A percentile compares a stretch with the other conserved stretches of the same genome.
Evolutionary conservation across 2,888 invertebrate genomes (phyloP).

Genomic region (Coelogynopora nodosa): DNA sequence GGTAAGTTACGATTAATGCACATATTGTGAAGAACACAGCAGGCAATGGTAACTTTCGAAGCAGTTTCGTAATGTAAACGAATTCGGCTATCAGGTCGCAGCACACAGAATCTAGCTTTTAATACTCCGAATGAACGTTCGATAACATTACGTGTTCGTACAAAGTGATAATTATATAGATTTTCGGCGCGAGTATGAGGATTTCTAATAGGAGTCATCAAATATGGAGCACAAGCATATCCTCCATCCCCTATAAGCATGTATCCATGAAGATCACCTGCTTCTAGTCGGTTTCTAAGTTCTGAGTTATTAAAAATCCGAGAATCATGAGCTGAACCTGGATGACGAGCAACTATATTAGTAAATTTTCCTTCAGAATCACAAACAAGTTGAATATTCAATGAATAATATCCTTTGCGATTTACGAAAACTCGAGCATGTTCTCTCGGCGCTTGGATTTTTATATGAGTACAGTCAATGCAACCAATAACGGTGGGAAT

Average conservation of each 20-base stretch:
- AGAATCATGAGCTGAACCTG: conserved; percentile 15
- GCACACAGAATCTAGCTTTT: background rate
- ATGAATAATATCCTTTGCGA: conserved; percentile 5
- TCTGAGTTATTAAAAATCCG: background rate
- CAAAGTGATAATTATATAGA: background rate
- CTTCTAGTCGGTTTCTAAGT: background rate
- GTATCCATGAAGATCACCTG: background rate
- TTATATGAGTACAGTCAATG: background rate
- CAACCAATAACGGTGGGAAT: background rate
- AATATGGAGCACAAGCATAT: background rate
- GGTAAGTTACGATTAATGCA: too few species aligned
- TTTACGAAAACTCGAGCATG: background rate
- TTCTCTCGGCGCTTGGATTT: background rate
- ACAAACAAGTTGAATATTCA: background rate
- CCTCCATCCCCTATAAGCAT: background rate
- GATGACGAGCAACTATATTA: conserved; percentile 10
- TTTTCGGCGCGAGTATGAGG: background rate
- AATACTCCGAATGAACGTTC: background rate
- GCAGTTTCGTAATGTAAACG: background rate
- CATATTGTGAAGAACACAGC: background rate
- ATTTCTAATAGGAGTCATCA: background rate
- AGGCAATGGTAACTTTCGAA: background rate
- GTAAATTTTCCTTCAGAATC: background rate
- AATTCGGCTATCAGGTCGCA: background rate
- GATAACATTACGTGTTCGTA: background rate